Percentiles rank a stretch among this genome's conserved stretches.
Conservation (phyloP, 2,888 invertebrate genomes). For the Drosophila formosana region DNA sequence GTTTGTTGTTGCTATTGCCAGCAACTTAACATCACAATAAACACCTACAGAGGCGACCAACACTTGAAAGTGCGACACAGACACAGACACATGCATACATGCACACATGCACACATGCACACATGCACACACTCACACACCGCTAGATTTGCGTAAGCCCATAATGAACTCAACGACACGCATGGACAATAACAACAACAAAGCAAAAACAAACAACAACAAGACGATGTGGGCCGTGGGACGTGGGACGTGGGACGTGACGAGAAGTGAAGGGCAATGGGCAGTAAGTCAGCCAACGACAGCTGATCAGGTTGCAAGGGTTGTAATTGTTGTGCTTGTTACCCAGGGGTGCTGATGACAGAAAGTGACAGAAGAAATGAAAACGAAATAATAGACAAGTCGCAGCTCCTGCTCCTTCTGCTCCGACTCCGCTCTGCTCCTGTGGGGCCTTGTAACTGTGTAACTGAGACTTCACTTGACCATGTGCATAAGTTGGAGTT, state of each 20-base stretch:
- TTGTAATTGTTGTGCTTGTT: constrained; percentile 49
- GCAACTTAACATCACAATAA: constrained; percentile 69
- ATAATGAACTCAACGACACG: constrained; percentile 74
- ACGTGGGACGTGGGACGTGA: constrained; percentile 3
- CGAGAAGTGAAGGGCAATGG: constrained; percentile 43
- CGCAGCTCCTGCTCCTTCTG: constrained; percentile 11
- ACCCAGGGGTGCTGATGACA: constrained; percentile 42
- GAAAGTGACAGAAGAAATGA: constrained; percentile 54
- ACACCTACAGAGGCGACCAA: constrained; percentile 57
- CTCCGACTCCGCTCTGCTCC: constrained; percentile 1
- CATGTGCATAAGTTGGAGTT: constrained; percentile 46
- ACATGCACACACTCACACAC: constrained; percentile 12
- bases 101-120: not conserved
- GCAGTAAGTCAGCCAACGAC: constrained; percentile 68
- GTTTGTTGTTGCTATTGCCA: constrained; percentile 62
- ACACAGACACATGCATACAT: no score
- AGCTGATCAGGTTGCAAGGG: constrained; percentile 80
- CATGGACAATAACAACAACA: constrained; percentile 48
- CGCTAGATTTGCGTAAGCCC: constrained; percentile 52
- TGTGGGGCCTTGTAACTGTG: constrained; percentile 28
- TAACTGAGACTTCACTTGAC: constrained; percentile 62
- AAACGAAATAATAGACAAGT: constrained; percentile 48
- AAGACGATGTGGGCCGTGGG: constrained; percentile 2
- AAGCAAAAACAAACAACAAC: constrained; percentile 21
- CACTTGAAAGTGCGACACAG: constrained; percentile 60